Evolutionary conservation across 2,888 invertebrate genomes (phyloP).

Genomic region (Drosophila testacea): DNA sequence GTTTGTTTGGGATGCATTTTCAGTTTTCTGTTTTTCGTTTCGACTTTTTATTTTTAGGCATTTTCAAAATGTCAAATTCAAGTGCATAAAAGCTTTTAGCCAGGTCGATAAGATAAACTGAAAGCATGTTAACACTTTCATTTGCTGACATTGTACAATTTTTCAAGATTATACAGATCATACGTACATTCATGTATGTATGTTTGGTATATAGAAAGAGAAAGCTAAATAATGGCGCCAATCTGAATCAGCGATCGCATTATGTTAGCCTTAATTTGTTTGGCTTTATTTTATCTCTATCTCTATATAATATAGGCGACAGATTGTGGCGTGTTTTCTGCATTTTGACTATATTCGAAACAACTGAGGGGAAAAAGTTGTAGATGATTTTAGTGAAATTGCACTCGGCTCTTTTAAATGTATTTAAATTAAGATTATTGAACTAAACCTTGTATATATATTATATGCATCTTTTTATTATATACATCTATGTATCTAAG

Average conservation of each 20-base stretch:
- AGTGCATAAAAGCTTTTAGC: conserved; percentile 52
- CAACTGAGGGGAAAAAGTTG: conserved; percentile 15
- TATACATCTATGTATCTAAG: conserved; percentile 11
- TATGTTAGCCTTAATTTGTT: conserved; percentile 42
- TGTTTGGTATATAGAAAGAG: conserved; percentile 20
- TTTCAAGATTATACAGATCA: conserved; percentile 36
- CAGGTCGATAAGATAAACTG: conserved; percentile 30
- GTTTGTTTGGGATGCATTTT: conserved; percentile 37
- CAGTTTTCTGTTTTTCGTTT: background rate
- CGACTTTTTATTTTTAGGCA: conserved; percentile 58
- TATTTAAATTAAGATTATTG: conserved; percentile 25
- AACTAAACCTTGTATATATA: conserved; percentile 6
- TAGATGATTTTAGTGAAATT: conserved; percentile 38
- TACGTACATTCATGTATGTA: background rate
- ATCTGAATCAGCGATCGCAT: conserved; percentile 12
- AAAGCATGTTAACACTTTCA: conserved; percentile 25
- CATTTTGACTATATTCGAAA: conserved; percentile 7
- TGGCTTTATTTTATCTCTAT: conserved; percentile 12
- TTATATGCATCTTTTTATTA: conserved; percentile 40
- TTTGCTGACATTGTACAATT: conserved; percentile 31
- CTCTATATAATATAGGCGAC: conserved; percentile 15
- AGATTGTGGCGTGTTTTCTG: conserved; percentile 31
- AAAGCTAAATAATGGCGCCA: conserved; percentile 49
- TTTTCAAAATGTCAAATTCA: conserved; percentile 68
- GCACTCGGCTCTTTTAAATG: conserved; percentile 23